These are phyloP conservation scores for Thymallus thymallus DNA, from an alignment of 2,113 vertebrate genomes.

Conservation along the genomic window DNA sequence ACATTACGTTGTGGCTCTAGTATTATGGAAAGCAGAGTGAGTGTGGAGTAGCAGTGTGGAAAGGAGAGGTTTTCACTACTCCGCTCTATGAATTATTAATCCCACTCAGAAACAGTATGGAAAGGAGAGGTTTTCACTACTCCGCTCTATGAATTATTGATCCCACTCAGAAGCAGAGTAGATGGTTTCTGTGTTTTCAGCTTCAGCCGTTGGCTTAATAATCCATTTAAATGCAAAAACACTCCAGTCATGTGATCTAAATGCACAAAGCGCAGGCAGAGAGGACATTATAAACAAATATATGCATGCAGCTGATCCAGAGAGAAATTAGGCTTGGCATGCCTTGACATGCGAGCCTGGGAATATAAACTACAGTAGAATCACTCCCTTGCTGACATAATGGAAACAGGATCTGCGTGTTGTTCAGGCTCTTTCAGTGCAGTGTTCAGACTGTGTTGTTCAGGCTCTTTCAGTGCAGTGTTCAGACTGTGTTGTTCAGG, in stretches of 20 bases:
- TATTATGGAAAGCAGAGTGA: no score
- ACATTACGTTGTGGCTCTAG: neutral
- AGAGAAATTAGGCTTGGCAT: neutral
- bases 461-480: no score
- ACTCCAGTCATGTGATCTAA: constrained; percentile 25
- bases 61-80: constrained; percentile 32
- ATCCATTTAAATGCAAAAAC: constrained; percentile 35
- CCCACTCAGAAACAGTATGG: constrained; percentile 5
- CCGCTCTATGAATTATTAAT: constrained; percentile 47
- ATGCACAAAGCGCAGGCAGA: neutral
- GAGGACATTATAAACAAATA: no score
- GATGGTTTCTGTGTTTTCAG: constrained; percentile 14
- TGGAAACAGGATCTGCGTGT: neutral
- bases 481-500: neutral
- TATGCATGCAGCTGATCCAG: neutral
- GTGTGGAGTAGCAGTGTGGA: constrained; percentile 2
- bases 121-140: constrained; percentile 31
- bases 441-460: neutral
- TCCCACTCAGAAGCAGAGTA: constrained; percentile 24
- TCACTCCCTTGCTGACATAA: neutral
- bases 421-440: neutral
- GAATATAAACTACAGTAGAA: no score
- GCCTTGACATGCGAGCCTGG: neutral
- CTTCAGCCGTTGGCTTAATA: constrained; percentile 33
- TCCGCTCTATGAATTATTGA: constrained; percentile 46